Evolutionary conservation across 1,140 invertebrate genomes (phyloP).

Genomic region (Cyclina sinensis): DNA sequence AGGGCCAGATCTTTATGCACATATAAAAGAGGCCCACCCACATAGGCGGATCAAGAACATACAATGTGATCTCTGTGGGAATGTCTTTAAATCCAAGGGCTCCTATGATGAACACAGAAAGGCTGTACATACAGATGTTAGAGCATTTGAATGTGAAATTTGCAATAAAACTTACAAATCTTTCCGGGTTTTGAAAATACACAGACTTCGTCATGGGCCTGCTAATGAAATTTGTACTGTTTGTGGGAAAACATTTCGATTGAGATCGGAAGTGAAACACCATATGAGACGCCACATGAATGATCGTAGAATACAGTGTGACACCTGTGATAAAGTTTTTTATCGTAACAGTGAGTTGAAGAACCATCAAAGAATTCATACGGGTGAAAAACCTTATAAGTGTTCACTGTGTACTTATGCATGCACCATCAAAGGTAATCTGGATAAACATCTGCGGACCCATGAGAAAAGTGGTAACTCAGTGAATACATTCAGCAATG

Average conservation of each 20-base stretch:
- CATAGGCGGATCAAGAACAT: constrained; percentile 46
- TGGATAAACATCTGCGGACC: constrained; percentile 59
- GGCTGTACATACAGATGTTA: constrained; percentile 48
- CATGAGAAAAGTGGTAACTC: constrained; percentile 43
- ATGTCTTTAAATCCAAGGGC: constrained; percentile 62
- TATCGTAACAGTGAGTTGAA: constrained; percentile 65
- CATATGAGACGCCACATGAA: constrained; percentile 62
- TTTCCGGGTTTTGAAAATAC: constrained; percentile 64
- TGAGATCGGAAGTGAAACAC: constrained; percentile 58
- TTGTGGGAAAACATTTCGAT: constrained; percentile 58
- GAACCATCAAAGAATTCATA: constrained; percentile 63
- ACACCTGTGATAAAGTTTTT: constrained; percentile 62
- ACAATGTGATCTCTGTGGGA: constrained; percentile 62
- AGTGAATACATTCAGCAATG: neutral
- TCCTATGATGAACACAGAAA: constrained; percentile 63
- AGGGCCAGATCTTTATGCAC: constrained; percentile 57
- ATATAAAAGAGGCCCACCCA: constrained; percentile 61
- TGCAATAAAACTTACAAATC: constrained; percentile 63
- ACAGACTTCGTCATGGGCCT: constrained; percentile 46
- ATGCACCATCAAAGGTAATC: constrained; percentile 60
- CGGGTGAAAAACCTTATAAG: constrained; percentile 60
- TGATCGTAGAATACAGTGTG: constrained; percentile 61
- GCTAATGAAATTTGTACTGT: constrained; percentile 60
- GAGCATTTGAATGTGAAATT: constrained; percentile 58
- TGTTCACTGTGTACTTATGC: constrained; percentile 57